phyloP scores from a whole-genome alignment of 2,113 vertebrate species.

The Amblyornis subalaris region DNA sequence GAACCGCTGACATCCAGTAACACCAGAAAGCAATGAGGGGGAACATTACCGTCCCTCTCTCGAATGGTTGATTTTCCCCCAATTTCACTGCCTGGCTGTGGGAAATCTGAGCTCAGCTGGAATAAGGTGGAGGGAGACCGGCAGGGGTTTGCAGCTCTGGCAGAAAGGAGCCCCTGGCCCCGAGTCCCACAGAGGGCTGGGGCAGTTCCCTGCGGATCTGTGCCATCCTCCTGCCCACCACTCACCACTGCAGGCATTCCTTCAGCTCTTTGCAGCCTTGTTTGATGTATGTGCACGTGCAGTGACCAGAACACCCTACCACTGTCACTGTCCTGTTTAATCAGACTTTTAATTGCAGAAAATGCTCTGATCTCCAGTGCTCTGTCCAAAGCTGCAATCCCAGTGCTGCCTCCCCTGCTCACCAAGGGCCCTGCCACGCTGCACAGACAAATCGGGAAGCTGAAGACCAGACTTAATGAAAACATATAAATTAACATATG shows the following conservation, averaged over 20 bases:
- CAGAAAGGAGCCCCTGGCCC: neutral
- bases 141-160: neutral
- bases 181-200: rapidly evolving
- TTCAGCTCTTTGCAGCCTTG: neutral
- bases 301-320: neutral
- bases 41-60: neutral
- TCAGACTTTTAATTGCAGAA: neutral
- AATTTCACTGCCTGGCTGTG: neutral
- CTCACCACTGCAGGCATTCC: rapidly evolving
- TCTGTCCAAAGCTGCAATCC: neutral
- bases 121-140: neutral
- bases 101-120: neutral
- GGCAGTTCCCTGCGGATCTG: neutral
- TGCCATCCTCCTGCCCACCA: neutral
- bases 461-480: conserved; percentile 48
- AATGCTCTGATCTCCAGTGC: neutral
- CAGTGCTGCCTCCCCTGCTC: neutral
- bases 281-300: neutral
- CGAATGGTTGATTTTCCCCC: neutral
- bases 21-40: neutral
- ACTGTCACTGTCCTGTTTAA: neutral
- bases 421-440: neutral
- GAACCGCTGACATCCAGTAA: neutral
- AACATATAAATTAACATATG: conserved; percentile 51
- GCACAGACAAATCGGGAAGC: neutral